Evolutionary conservation across 2,888 invertebrate genomes (phyloP).

Genomic region (Caprella mutica): DNA sequence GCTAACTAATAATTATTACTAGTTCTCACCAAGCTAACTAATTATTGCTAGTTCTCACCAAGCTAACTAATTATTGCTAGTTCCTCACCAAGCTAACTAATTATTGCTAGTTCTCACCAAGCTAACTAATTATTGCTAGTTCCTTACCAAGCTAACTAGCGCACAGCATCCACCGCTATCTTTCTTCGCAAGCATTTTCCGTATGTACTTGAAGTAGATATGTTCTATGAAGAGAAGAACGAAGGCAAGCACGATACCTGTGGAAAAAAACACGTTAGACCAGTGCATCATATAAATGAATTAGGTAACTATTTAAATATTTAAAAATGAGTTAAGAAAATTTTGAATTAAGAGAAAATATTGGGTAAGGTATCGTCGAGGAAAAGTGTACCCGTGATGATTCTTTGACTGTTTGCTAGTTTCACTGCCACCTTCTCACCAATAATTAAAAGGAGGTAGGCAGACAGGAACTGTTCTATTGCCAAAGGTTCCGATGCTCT

Average conservation of each 20-base stretch:
- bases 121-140: background rate
- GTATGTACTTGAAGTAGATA: constrained; percentile 85
- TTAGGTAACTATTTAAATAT: background rate
- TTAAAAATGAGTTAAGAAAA: background rate
- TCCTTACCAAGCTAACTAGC: constrained; percentile 78
- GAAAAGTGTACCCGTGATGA: no score
- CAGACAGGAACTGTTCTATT: constrained; percentile 90
- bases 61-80: no score
- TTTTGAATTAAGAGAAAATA: background rate
- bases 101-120: no score
- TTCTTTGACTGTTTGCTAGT: constrained; percentile 75
- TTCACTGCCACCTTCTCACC: constrained; percentile 83
- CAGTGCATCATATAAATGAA: background rate
- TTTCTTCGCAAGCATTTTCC: constrained; percentile 73
- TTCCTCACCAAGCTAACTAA: no score
- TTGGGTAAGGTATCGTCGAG: no score
- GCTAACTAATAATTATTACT: no score
- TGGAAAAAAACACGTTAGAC: background rate
- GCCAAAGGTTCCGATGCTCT: constrained; percentile 81
- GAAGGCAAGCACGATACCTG: constrained; percentile 78
- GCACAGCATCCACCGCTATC: constrained; percentile 87
- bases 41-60: no score
- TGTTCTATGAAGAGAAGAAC: constrained; percentile 79
- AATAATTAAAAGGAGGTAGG: constrained; percentile 86
- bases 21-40: no score